Evolutionary conservation across 2,888 invertebrate genomes (phyloP).

Genomic region (Mimachlamys varia): DNA sequence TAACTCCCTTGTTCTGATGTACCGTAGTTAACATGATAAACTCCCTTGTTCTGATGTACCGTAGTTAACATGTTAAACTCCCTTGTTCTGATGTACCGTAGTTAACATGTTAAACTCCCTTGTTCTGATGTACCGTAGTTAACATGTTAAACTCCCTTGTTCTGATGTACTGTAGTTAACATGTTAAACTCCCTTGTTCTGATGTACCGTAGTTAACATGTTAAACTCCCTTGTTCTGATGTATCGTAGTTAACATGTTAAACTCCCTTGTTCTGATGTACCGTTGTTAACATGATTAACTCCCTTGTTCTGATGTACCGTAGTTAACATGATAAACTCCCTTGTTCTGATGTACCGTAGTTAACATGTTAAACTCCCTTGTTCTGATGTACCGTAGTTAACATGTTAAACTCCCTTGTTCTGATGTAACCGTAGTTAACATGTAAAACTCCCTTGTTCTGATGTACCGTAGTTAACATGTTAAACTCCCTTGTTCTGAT

Average conservation of each 20-base stretch:
- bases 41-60: neutral
- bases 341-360: neutral
- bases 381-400: too few species aligned
- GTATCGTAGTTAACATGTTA: too few species aligned
- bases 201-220: neutral
- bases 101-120: too few species aligned
- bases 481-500: too few species aligned
- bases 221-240: neutral
- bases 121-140: neutral
- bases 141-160: neutral
- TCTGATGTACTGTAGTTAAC: too few species aligned
- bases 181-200: too few species aligned
- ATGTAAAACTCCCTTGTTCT: neutral
- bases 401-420: too few species aligned
- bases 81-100: neutral
- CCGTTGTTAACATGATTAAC: neutral
- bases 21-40: too few species aligned
- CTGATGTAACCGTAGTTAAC: neutral
- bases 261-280: neutral
- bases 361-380: neutral
- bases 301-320: neutral
- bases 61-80: neutral
- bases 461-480: too few species aligned
- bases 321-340: too few species aligned
- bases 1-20: neutral